Evolutionary conservation across 2,113 vertebrate species (phyloP), one percentile per base, ranked within the genome.

Genomic region (Caretta caretta): DNA sequence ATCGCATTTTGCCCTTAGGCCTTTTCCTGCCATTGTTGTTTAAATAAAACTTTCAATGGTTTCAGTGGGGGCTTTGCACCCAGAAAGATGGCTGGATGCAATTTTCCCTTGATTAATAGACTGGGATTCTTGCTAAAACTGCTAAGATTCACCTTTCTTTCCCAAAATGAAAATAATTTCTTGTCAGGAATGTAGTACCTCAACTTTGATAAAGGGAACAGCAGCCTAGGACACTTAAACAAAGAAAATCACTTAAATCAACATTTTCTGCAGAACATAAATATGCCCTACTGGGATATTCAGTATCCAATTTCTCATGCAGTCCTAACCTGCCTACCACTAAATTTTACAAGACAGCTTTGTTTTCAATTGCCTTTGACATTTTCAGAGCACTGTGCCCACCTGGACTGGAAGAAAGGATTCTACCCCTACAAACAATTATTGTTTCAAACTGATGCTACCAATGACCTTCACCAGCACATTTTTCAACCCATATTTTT

Each of bases 311-410:
- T 4, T 27, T 4, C 56, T 80, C 42, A 48, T 25, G n/a, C 31
- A 89, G 89, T 86, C 38, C 46, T 46, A 0, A 0, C 80, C 85
- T 89, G 87, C 56, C 65, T 49, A 48, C 17, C n/a, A 24, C 42
- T 83, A 78, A 86, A 95, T n/a, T 75, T 93, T 87, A 80, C 38
- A 54, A 8, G 2, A 84, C 46, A 84, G 88, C 94, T 84, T 25
- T 27, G 49, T 95, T n/a, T 90, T 90, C 80, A 86, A 29, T 82
- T 86, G 80, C 29, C 76, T 89, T 69, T 88, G 96, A 93, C 88
- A 88, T 53, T 93, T 97, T 89, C 29, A 93, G 83, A 96, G 25
- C 91, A 96, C 8, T 19, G 80, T 59, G 79, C 19, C 56, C 90
- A 93, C 35, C 10, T 46, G 56, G 62, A 84, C 38, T 83, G 95